Percentiles rank a stretch among this genome's conserved stretches.
Evolutionary conservation across 1,140 invertebrate genomes (phyloP).

Genomic region (Piezodorus guildinii): DNA sequence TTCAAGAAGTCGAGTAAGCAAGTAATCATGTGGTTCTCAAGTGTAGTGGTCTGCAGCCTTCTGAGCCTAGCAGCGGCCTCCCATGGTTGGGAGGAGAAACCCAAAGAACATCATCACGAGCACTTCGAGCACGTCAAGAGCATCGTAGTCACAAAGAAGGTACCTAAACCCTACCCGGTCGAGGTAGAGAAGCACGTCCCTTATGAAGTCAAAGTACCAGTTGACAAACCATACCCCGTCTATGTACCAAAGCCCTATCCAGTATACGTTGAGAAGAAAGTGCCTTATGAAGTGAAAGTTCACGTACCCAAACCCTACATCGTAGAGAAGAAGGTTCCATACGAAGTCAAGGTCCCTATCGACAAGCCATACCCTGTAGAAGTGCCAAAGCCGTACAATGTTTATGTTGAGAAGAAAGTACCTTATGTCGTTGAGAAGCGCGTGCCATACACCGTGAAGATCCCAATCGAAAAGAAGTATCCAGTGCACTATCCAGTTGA

Average conservation of each 20-base stretch:
- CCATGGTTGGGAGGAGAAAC: too few relatives aligned
- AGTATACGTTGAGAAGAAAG: conserved; percentile 31
- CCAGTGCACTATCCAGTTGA: conserved; percentile 43
- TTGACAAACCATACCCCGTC: conserved; percentile 27
- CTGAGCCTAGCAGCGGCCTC: too few relatives aligned
- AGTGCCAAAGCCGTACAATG: conserved; percentile 33
- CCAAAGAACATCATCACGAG: conserved; percentile 6
- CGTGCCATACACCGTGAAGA: conserved; percentile 53
- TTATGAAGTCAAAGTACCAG: conserved; percentile 19
- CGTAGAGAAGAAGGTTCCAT: conserved; percentile 29
- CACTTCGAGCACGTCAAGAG: conserved; percentile 16
- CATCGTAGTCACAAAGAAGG: conserved; percentile 22
- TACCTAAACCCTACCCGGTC: conserved; percentile 21
- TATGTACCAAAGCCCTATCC: conserved; percentile 32
- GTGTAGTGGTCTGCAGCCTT: too few relatives aligned
- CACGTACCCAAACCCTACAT: conserved; percentile 28
- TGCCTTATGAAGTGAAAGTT: conserved; percentile 37
- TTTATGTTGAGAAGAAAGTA: conserved; percentile 27
- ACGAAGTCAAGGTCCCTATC: conserved; percentile 48
- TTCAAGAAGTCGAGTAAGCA: too few relatives aligned
- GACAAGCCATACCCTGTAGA: conserved; percentile 46
- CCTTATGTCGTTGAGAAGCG: conserved; percentile 50
- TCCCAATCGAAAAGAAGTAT: conserved; percentile 35
- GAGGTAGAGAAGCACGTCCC: conserved; percentile 20
- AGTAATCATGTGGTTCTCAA: too few relatives aligned